A percentile compares a stretch with the other conserved stretches of the same genome.
phyloP scores from a whole-genome alignment of 2,888 invertebrate genomes.

The Lasioglossum leucozonium region DNA sequence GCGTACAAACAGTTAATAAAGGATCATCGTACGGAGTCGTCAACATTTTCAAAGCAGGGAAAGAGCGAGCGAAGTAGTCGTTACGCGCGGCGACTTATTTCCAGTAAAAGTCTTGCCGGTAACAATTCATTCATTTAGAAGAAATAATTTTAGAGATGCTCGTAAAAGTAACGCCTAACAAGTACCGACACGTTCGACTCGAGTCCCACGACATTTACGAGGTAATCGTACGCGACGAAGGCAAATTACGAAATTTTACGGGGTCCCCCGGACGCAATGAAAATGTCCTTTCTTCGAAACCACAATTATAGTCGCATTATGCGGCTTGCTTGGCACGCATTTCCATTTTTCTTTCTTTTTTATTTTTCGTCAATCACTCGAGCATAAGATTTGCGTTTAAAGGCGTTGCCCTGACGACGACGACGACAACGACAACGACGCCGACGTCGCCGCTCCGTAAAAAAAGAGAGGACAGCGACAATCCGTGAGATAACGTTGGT shows the following conservation, averaged over 20 bases:
- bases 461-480: conserved; percentile 50
- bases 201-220: conserved; percentile 69
- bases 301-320: conserved; percentile 73
- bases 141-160: conserved; percentile 58
- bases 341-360: conserved; percentile 38
- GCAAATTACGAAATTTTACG: conserved; percentile 49
- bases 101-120: not conserved
- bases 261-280: conserved; percentile 38
- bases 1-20: not conserved
- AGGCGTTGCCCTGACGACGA: conserved; percentile 24
- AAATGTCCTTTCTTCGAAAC: conserved; percentile 57
- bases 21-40: not conserved
- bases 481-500: conserved; percentile 66
- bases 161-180: conserved; percentile 66
- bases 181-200: conserved; percentile 45
- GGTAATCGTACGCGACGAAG: conserved; percentile 73
- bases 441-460: conserved; percentile 41
- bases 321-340: conserved; percentile 34
- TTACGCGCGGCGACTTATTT: not conserved
- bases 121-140: conserved; percentile 38
- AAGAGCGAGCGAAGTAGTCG: not conserved
- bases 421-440: conserved; percentile 26
- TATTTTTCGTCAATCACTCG: conserved; percentile 39
- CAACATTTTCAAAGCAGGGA: not conserved
- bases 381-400: conserved; percentile 53